Percentiles rank a stretch among this genome's conserved stretches.
Evolutionary conservation across 2,888 invertebrate species (phyloP).

Genomic region (Orchesella flavescens): DNA sequence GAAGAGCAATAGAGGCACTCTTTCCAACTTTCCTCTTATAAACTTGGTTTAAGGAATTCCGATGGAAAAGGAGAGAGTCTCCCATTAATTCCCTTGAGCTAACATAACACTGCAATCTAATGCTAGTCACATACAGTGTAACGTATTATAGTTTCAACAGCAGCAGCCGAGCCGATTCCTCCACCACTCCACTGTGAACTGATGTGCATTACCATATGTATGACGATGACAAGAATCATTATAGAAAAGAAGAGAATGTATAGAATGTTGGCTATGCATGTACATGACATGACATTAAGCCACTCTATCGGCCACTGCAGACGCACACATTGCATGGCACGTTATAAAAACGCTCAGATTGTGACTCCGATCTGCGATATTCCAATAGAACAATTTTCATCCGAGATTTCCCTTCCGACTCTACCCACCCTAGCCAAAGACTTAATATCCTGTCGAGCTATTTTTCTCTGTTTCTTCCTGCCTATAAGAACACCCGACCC

Average conservation of each 20-base stretch:
- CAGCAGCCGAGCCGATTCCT: neutral
- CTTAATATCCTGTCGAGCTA: no score
- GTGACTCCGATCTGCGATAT: no score
- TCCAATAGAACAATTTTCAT: neutral
- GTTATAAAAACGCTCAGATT: neutral
- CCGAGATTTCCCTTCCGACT: neutral
- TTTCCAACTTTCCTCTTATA: constrained; percentile 5
- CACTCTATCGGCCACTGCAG: constrained; percentile 30
- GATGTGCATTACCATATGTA: constrained; percentile 33
- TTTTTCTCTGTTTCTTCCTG: no score
- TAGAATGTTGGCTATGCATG: neutral
- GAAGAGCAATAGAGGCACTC: constrained; percentile 19
- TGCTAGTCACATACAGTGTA: constrained; percentile 57
- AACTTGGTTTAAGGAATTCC: constrained; percentile 34
- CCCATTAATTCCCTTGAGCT: constrained; percentile 60
- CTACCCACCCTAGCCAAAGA: neutral
- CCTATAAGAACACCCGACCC: no score
- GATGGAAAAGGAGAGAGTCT: constrained; percentile 48
- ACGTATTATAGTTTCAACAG: constrained; percentile 54
- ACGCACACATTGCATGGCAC: neutral
- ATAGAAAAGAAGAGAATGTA: constrained; percentile 10
- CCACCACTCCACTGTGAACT: neutral
- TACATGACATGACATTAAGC: constrained; percentile 21
- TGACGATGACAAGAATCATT: no score
- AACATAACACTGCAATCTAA: constrained; percentile 19